These are phyloP conservation scores for Stictonetta naevosa DNA, from an alignment of 2,113 vertebrate species.

Conservation along the genomic window DNA sequence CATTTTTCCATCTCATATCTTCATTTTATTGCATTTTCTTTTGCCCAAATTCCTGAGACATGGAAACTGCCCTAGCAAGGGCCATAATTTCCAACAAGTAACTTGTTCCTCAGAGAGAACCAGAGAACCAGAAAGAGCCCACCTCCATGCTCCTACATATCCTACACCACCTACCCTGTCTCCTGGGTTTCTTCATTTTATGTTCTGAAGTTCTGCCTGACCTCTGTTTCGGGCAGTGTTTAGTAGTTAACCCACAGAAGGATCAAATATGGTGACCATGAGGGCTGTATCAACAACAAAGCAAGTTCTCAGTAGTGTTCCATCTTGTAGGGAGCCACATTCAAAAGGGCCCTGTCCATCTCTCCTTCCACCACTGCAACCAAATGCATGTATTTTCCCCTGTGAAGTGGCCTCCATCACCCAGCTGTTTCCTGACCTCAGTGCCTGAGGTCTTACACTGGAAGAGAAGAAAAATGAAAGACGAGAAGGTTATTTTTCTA, in stretches of 20 bases:
- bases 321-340: neutral
- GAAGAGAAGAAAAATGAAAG: neutral
- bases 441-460: neutral
- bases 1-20: neutral
- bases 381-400: neutral
- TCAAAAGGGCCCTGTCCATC: neutral
- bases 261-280: fast-evolving
- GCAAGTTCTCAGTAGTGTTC: neutral
- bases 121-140: neutral
- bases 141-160: neutral
- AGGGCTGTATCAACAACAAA: neutral
- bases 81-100: neutral
- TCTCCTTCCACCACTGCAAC: neutral
- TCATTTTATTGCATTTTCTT: conserved; percentile 27
- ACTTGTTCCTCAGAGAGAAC: neutral
- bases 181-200: neutral
- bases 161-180: neutral
- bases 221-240: neutral
- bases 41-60: neutral
- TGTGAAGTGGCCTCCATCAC: neutral
- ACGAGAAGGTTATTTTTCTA: neutral
- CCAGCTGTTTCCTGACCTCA: neutral
- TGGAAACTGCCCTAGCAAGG: fast-evolving
- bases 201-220: neutral
- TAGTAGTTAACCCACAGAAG: neutral